phyloP scores from a whole-genome alignment of 30 jellyfish, hydroid and myxozoan species.

The Aurelia aurita complex sp. Pacific region DNA sequence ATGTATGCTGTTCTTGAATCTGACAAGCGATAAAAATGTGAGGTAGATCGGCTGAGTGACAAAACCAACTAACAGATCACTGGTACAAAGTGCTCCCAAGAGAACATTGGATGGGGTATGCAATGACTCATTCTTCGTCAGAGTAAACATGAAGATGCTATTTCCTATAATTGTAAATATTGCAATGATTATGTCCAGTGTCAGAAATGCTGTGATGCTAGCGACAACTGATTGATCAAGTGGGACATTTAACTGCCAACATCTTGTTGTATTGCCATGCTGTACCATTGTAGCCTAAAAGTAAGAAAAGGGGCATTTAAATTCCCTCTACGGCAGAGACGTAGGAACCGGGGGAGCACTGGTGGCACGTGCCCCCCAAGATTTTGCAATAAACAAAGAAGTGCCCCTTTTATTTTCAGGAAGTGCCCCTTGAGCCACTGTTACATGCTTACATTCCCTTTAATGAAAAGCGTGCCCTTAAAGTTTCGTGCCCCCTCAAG shows the following conservation, averaged over 20 bases:
- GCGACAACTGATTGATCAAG: neutral
- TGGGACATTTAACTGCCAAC: neutral
- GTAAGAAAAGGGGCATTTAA: no score
- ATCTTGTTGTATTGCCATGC: neutral
- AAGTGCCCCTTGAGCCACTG: no score
- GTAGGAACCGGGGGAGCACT: no score
- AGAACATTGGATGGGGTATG: conserved; percentile 37
- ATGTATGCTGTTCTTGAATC: neutral
- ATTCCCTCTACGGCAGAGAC: neutral
- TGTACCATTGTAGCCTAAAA: no score
- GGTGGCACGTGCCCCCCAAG: no score
- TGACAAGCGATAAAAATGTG: no score
- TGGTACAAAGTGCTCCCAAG: conserved; percentile 24
- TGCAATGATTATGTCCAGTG: conserved; percentile 17
- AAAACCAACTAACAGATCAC: conserved; percentile 21
- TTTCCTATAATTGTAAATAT: conserved; percentile 6
- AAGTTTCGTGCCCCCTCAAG: no score
- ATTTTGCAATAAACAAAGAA: no score
- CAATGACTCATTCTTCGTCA: neutral
- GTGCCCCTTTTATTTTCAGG: no score
- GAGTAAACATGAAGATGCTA: neutral
- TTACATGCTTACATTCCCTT: no score
- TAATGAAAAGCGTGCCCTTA: no score
- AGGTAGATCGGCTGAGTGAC: conserved; percentile 7
- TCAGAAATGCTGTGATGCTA: neutral